Base-by-base conservation (phyloP, 2,888 invertebrate genomes). In the Caenorhabditis imperialis region DNA sequence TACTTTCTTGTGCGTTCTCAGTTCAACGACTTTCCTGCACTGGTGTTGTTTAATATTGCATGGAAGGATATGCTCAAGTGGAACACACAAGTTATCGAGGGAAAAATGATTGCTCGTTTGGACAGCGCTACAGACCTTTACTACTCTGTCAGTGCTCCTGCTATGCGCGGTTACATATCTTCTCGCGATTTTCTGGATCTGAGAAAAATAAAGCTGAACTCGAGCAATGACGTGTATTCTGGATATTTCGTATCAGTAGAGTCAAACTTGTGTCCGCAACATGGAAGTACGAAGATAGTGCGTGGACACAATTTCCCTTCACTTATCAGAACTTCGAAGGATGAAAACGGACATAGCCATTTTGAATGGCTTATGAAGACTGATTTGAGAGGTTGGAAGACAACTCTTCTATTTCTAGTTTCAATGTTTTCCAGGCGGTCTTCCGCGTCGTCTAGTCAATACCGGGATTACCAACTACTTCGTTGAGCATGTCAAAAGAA, bases 131-230 rank as follows among this genome's bases (percentile, higher is more conserved):
- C 85, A 2, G 85, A 84, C 38, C 57, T 86, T 16, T 79, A 82
- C 45, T 81, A 84, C 47, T 81, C 82, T 7, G 78, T 83, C 3
- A 81, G 78, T 35, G 81, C 83, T 7, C 85, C 86, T 8, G 85
- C 86, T 3, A 75, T 81, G 75, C 75, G 84, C 7, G 86, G 86
- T 16, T 86, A 86, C 62, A 82, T 86, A 27, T 71, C 84, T 1
- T 82, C 84, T 7, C 75, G 84, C 8, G 79, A 79, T 30, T 79
- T 77, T 40, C 40, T 77, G 30, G 79, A 79, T 23, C 44, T 79
- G 3, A 63, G 79, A 10, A 55, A 71, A 37, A 61, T 77, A 3
- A 22, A 30, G 8, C 45, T 72, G 5, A 73, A 77, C 40, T 62
- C 75, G 2, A 25, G 37, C 8, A 18, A 38, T 2, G 53, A 77